Percentiles rank a stretch among this genome's conserved stretches.
These are phyloP conservation scores for Illadopsis cleaveri DNA, from an alignment of 2,113 vertebrate genomes.

Conservation along the genomic window DNA sequence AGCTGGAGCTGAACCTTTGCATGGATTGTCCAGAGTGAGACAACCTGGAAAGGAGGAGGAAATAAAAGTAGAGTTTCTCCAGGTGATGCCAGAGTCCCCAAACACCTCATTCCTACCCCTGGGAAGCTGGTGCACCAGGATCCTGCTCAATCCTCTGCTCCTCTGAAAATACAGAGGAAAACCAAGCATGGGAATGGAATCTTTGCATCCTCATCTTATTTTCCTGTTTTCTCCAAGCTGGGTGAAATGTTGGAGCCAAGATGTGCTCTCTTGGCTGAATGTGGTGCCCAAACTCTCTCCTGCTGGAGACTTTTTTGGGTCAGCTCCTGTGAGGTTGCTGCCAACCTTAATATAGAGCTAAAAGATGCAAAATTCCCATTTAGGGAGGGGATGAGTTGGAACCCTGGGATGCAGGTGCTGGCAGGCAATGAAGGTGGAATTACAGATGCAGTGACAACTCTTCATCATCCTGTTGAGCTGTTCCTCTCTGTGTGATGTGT, in stretches of 20 bases:
- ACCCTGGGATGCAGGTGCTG: not conserved
- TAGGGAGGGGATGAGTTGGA: not conserved
- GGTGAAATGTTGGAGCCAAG: not conserved
- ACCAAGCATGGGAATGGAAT: not conserved
- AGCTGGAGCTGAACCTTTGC: not conserved
- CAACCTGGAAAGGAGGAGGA: not conserved
- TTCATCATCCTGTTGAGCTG: not conserved
- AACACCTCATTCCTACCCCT: not conserved
- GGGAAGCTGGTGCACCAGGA: not conserved
- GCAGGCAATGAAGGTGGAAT: not conserved
- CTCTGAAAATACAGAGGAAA: not conserved
- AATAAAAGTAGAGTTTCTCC: not conserved
- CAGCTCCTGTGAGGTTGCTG: not conserved
- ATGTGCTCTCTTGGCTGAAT: not conserved
- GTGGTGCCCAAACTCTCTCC: not conserved
- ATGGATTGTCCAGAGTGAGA: not conserved
- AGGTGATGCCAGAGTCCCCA: not conserved
- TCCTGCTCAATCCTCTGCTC: not conserved
- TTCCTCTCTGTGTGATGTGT: not conserved
- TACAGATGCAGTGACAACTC: not conserved
- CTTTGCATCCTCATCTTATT: not conserved
- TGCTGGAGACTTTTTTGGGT: not conserved
- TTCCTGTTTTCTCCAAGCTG: not conserved
- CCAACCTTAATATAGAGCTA: not conserved
- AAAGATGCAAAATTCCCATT: not conserved